phyloP scores from a whole-genome alignment of 2,797 vertebrate species.

The Myotis findleyi region DNA sequence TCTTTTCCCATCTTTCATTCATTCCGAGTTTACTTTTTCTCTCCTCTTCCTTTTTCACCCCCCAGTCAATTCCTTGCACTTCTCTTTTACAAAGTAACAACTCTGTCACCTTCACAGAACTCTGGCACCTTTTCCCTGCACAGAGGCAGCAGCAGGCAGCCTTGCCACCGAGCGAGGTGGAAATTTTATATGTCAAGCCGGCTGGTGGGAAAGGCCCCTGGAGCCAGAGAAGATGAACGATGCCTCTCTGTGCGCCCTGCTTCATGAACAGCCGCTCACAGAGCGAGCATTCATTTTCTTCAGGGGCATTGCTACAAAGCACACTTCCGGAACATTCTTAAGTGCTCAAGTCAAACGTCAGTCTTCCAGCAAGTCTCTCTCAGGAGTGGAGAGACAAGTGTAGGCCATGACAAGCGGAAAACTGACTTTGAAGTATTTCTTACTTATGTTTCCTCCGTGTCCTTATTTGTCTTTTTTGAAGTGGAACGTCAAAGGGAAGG shows the following conservation, averaged over 20 bases:
- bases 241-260: slow-evolving; percentile 70
- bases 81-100: slow-evolving; percentile 37
- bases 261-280: slow-evolving; percentile 70
- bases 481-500: slow-evolving; percentile 81
- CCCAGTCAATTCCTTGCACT: neutral
- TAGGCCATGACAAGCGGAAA: slow-evolving; percentile 84
- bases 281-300: slow-evolving; percentile 81
- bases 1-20: neutral
- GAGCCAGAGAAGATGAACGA: slow-evolving; percentile 76
- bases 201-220: slow-evolving; percentile 64
- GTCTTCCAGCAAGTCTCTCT: slow-evolving; percentile 76
- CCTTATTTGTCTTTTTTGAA: slow-evolving; percentile 81
- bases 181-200: slow-evolving; percentile 74
- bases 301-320: slow-evolving; percentile 79
- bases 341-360: slow-evolving; percentile 79
- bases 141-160: slow-evolving; percentile 51
- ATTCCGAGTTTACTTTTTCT: slow-evolving; percentile 3
- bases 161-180: slow-evolving; percentile 73
- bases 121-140: neutral
- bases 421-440: slow-evolving; percentile 80
- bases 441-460: slow-evolving; percentile 78
- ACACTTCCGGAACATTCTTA: slow-evolving; percentile 80
- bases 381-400: slow-evolving; percentile 78
- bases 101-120: slow-evolving; percentile 17
- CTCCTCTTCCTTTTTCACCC: neutral